These are phyloP conservation scores for Macrotis lagotis DNA, from an alignment of 2,113 vertebrate genomes.

Conservation along the genomic window DNA sequence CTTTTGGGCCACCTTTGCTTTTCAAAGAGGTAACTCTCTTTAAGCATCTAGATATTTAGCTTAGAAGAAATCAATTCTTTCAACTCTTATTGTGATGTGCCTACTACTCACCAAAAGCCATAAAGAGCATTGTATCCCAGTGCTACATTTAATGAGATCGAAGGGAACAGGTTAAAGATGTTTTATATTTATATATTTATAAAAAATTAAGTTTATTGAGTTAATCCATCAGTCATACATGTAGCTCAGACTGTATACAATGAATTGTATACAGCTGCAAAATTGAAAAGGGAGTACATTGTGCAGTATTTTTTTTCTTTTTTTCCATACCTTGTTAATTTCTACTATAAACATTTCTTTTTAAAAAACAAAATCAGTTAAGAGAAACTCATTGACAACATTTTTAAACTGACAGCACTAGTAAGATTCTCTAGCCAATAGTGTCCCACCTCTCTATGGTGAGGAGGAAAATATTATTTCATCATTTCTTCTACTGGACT, in stretches of 20 bases:
- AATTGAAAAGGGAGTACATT: neutral
- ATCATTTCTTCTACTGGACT: neutral
- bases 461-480: neutral
- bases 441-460: neutral
- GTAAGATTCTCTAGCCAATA: neutral
- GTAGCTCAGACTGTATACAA: neutral
- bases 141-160: neutral
- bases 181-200: no score
- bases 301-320: neutral
- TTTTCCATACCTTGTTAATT: neutral
- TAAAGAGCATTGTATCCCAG: neutral
- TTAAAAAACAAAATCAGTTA: neutral
- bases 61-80: neutral
- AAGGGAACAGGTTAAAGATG: neutral
- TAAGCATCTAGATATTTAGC: neutral
- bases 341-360: neutral
- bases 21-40: neutral
- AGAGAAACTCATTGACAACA: neutral
- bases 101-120: neutral
- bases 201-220: neutral
- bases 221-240: neutral
- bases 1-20: neutral
- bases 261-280: neutral
- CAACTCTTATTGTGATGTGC: neutral
- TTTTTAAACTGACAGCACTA: neutral